Evolutionary conservation across 2,113 vertebrate genomes (phyloP), one percentile per base, ranked within the genome.

Genomic region (Colossoma macropomum): DNA sequence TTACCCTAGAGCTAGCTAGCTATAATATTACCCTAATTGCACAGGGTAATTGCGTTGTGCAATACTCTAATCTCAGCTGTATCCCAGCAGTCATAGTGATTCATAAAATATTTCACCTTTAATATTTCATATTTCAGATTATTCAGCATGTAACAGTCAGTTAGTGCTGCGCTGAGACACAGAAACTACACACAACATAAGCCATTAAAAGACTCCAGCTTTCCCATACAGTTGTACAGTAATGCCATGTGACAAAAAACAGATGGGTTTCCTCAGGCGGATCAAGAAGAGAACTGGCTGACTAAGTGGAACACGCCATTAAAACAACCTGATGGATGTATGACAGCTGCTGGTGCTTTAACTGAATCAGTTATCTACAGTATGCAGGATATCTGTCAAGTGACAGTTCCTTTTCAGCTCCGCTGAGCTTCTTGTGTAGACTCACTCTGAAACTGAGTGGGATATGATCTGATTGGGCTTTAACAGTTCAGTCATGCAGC

Each of bases 231-330:
- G n/a, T 80, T 78, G 79, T 69, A 79, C 82, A 76, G 86, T 91
- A 85, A 92, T 75, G 84, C 81, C 84, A 90, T 85, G 85, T 90
- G 90, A 92, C 90, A 90, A 89, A 88, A 83, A 80, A 82, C 90
- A 93, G 90, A 91, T 93, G 90, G 89, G 85, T 60, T 72, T 90
- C 89, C 88, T 74, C 56, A 84, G 91, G 91, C 86, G 83, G 68
- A 90, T 81, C 81, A 86, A 79, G 76, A 80, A 76, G 77, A 66
- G 74, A 84, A 85, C 48, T 16, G 77, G 56, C 82, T 9, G 30
- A 86, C 68, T 66, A 75, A 56, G 54, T 16, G 23, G 84, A 81
- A 79, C 48, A 62, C 28, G 76, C 69, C 70, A 34, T 78, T 66
- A 69, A 62, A 62, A 79, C 27, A 23, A 30, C 41, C 38, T 68